Conservation (phyloP, 2,888 invertebrate genomes). For the Netelia melanura region DNA sequence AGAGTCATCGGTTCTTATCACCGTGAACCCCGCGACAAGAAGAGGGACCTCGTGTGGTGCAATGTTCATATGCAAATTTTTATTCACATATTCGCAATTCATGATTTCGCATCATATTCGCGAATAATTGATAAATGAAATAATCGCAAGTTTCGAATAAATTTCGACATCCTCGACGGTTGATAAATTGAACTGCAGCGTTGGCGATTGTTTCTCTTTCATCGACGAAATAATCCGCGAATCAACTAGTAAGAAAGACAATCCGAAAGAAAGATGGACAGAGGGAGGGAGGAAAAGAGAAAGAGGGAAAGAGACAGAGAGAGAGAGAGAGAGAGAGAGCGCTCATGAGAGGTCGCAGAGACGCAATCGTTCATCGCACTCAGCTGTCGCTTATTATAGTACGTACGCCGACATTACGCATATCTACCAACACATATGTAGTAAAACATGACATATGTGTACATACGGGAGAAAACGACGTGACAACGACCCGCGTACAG, state of each 20-base stretch:
- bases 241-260: too few species aligned
- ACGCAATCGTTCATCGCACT: conserved; percentile 57
- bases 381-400: conserved; percentile 32
- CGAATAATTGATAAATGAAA: not conserved
- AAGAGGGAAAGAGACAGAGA: too few species aligned
- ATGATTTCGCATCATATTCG: not conserved
- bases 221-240: not conserved
- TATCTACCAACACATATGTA: too few species aligned
- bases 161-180: not conserved
- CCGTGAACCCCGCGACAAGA: too few species aligned
- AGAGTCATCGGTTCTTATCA: not conserved
- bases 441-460: not conserved
- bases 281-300: not conserved
- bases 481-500: conserved; percentile 33
- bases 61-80: not conserved
- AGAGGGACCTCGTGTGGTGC: too few species aligned
- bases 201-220: not conserved
- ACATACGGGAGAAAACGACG: conserved; percentile 37
- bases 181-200: not conserved
- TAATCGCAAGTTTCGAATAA: not conserved
- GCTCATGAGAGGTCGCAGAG: not conserved
- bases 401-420: not conserved
- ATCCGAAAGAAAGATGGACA: not conserved
- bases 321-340: too few species aligned
- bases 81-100: not conserved